Evolutionary conservation across 2,113 vertebrate species (phyloP).

Genomic region (Pterocles burchelli): DNA sequence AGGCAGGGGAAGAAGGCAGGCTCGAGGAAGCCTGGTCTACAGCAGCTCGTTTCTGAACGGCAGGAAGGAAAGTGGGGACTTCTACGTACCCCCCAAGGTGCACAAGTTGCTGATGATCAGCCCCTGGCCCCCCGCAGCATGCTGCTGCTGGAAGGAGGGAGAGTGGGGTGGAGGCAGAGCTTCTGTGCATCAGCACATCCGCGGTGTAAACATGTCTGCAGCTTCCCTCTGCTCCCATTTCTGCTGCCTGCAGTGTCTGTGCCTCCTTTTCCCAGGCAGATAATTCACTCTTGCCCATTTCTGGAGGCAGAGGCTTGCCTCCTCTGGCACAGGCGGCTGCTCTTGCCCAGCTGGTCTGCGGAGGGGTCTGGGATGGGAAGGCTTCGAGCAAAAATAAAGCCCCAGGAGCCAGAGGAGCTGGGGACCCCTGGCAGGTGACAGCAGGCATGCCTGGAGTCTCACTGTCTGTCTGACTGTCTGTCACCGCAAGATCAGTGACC

Average conservation of each 20-base stretch:
- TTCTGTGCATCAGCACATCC: background rate
- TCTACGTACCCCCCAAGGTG: background rate
- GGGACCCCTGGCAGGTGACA: background rate
- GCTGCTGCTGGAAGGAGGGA: background rate
- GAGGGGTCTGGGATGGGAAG: background rate
- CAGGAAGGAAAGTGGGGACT: background rate
- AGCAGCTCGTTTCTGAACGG: background rate
- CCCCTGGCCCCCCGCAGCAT: background rate
- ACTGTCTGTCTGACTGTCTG: too few relatives aligned
- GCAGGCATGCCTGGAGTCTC: background rate
- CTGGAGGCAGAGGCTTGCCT: background rate
- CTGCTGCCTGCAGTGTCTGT: background rate
- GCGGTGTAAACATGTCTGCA: fast-evolving
- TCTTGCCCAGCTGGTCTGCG: background rate
- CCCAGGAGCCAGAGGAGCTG: background rate
- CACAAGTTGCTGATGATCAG: background rate
- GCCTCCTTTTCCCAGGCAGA: background rate
- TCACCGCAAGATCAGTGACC: background rate
- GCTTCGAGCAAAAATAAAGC: background rate
- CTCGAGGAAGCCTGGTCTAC: background rate
- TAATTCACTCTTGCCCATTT: background rate
- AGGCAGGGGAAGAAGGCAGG: background rate
- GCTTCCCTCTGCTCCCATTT: background rate
- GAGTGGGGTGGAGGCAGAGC: background rate
- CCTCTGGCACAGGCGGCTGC: fast-evolving